Conservation (phyloP, 2,888 invertebrate species). For the Parasteatoda lunata region DNA sequence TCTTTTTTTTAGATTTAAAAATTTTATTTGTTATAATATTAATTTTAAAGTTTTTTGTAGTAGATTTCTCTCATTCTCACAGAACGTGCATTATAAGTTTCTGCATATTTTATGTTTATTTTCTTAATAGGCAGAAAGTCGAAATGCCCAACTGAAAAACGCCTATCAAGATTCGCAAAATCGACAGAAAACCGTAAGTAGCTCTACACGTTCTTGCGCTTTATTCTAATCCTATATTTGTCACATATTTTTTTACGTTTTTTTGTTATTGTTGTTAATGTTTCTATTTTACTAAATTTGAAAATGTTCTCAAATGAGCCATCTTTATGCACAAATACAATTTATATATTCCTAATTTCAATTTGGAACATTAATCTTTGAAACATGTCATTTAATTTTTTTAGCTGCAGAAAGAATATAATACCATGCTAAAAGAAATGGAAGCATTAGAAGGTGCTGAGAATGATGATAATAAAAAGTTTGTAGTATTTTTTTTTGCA, state of each 20-base stretch:
- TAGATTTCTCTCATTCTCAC: no score
- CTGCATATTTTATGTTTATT: no score
- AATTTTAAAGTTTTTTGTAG: no score
- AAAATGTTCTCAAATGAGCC: background rate
- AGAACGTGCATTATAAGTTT: no score
- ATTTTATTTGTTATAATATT: no score
- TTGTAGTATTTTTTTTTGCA: background rate
- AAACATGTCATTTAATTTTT: background rate
- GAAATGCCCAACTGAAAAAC: conserved; percentile 40
- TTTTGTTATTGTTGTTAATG: no score
- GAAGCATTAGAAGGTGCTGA: conserved; percentile 56
- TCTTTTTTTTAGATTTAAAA: background rate
- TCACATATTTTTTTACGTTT: no score
- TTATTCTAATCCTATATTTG: no score
- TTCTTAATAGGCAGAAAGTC: conserved; percentile 27
- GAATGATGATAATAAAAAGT: conserved; percentile 67
- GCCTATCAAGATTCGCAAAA: conserved; percentile 52
- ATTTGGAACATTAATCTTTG: background rate
- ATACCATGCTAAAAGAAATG: conserved; percentile 59
- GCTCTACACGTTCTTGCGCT: no score
- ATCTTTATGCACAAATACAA: background rate
- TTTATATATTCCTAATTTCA: background rate
- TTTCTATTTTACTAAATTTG: background rate
- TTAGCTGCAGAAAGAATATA: conserved; percentile 44
- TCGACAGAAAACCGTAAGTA: conserved; percentile 23